Conservation (phyloP, 2,797 vertebrate species). For the Pantherophis vulpinus region DNA sequence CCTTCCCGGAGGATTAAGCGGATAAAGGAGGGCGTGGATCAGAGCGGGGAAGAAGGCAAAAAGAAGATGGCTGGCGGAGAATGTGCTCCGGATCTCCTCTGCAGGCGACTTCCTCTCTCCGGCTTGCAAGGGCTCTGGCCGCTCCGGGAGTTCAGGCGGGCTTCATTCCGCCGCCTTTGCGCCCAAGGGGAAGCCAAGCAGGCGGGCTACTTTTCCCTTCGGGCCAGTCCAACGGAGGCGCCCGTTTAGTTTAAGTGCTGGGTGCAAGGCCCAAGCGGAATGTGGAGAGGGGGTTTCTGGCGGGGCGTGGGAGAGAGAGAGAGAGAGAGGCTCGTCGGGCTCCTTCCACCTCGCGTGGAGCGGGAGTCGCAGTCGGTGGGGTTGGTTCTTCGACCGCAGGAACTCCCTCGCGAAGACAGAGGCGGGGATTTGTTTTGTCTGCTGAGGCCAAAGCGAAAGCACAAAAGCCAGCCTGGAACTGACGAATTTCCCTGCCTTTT, state of each 20-base stretch:
- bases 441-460: not conserved
- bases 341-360: not conserved
- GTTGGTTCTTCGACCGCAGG: not conserved
- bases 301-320: not conserved
- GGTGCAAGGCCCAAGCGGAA: not conserved
- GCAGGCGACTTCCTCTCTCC: not conserved
- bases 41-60: not conserved
- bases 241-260: not conserved
- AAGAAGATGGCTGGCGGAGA: constrained; percentile 19
- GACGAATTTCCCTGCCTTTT: not conserved
- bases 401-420: not conserved
- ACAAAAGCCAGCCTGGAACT: constrained; percentile 5
- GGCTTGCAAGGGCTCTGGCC: not conserved
- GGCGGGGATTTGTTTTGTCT: not conserved
- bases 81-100: not conserved
- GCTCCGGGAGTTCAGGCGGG: not conserved
- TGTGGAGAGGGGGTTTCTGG: not conserved
- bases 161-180: not conserved
- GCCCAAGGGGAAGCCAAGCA: not conserved
- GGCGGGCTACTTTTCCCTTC: not conserved
- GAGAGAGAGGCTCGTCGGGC: not conserved
- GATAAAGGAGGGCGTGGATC: not conserved
- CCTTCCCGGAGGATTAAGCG: not conserved
- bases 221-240: not conserved
- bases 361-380: not conserved